These are phyloP conservation scores for Acanthopagrus latus DNA, from an alignment of 2,797 vertebrate genomes.

Conservation along the genomic window DNA sequence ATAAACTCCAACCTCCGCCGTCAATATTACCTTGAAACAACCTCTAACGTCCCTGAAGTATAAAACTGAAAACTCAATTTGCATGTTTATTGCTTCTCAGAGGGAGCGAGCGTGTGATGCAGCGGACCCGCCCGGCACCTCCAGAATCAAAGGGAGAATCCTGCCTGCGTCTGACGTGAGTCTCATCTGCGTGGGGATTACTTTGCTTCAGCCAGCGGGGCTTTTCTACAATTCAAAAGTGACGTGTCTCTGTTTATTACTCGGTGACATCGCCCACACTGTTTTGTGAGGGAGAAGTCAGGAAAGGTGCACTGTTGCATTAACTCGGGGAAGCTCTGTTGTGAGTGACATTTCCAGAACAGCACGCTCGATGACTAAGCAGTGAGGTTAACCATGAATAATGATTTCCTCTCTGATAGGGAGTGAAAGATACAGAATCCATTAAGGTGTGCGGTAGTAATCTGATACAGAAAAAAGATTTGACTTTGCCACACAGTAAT, in stretches of 20 bases:
- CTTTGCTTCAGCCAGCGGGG: slow-evolving; percentile 24
- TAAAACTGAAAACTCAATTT: slow-evolving; percentile 51
- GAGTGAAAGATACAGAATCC: slow-evolving; percentile 38
- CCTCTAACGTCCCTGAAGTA: slow-evolving; percentile 22
- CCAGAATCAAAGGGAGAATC: slow-evolving; percentile 26
- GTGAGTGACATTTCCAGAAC: slow-evolving; percentile 62
- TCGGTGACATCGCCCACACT: slow-evolving; percentile 44
- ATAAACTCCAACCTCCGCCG: neutral
- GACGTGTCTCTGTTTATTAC: slow-evolving; percentile 32
- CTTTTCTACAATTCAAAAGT: slow-evolving; percentile 29
- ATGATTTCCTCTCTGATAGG: slow-evolving; percentile 49
- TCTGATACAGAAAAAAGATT: slow-evolving; percentile 13
- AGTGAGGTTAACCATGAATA: slow-evolving; percentile 61
- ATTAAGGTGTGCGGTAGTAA: slow-evolving; percentile 11
- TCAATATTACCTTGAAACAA: slow-evolving; percentile 17
- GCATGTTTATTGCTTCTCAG: slow-evolving; percentile 64
- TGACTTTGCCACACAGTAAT: neutral
- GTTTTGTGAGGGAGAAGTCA: slow-evolving; percentile 19
- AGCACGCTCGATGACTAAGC: slow-evolving; percentile 46
- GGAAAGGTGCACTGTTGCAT: slow-evolving; percentile 36
- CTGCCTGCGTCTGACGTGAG: slow-evolving; percentile 7
- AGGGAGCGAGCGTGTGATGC: slow-evolving; percentile 11
- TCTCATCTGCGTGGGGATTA: slow-evolving; percentile 44
- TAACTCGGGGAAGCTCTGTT: slow-evolving; percentile 28
- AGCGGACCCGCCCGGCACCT: slow-evolving; percentile 6